Conservation (phyloP, 2,888 invertebrate species). For the Heliconius aoede region DNA sequence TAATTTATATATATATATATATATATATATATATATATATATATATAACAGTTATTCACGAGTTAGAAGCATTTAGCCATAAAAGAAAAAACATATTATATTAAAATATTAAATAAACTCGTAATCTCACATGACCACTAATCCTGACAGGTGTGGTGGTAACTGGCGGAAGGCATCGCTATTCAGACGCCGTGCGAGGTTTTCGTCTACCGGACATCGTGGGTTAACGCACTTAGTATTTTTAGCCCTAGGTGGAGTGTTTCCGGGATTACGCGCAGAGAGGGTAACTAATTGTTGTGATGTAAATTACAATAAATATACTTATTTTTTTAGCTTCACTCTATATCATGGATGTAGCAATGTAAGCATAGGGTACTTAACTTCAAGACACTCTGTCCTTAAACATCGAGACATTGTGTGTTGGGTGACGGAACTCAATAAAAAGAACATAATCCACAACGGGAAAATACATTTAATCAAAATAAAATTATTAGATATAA, state of each 20-base stretch:
- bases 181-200: conserved; percentile 45
- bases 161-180: conserved; percentile 46
- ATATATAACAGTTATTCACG: no score
- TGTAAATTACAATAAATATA: background rate
- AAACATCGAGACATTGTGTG: background rate
- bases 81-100: no score
- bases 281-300: background rate
- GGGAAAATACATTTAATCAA: no score
- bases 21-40: no score
- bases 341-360: background rate
- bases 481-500: conserved; percentile 38
- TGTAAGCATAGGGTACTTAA: no score
- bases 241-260: conserved; percentile 46
- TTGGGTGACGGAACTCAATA: background rate
- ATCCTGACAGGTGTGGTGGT: conserved; percentile 26
- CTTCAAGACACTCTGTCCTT: background rate
- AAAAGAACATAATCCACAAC: no score
- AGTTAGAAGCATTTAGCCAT: no score
- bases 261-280: conserved; percentile 35
- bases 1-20: no score
- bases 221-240: conserved; percentile 47
- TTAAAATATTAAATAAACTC: background rate
- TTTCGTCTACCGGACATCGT: conserved; percentile 61
- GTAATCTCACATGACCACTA: conserved; percentile 5
- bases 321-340: background rate